Percentiles rank a stretch among this genome's conserved stretches.
These are phyloP conservation scores for Alectura lathami DNA, from an alignment of 2,113 vertebrate species.

Conservation along the genomic window DNA sequence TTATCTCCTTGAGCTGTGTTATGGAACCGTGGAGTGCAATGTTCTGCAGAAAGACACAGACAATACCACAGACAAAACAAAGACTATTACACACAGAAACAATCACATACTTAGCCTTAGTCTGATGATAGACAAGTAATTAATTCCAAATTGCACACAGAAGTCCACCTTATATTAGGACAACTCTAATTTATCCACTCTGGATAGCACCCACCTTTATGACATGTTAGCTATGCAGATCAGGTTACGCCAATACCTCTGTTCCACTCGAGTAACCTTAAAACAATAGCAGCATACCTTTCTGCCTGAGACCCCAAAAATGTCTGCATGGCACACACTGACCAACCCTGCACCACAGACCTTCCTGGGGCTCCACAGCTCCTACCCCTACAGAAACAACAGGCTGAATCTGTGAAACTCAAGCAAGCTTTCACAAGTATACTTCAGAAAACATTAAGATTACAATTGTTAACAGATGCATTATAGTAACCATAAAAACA, in stretches of 20 bases:
- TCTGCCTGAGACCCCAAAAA: background rate
- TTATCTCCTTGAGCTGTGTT: background rate
- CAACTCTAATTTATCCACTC: background rate
- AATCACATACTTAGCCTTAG: background rate
- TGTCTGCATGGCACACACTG: fast-evolving
- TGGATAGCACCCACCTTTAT: background rate
- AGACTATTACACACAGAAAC: background rate
- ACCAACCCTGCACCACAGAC: background rate
- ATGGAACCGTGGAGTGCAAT: background rate
- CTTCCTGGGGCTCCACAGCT: background rate
- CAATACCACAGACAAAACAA: background rate
- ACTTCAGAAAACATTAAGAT: background rate
- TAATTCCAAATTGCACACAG: background rate
- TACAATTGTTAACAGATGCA: background rate
- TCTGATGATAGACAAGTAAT: too few species aligned
- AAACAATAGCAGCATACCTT: background rate
- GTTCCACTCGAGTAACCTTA: background rate
- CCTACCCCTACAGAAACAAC: background rate
- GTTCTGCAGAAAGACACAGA: background rate
- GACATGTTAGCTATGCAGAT: background rate
- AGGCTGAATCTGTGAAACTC: background rate
- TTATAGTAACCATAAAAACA: background rate
- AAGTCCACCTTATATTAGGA: background rate
- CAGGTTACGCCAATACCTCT: background rate
- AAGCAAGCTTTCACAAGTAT: background rate